Conservation (phyloP, 2,888 invertebrate species). For the Venustoraphidia nigricollis region DNA sequence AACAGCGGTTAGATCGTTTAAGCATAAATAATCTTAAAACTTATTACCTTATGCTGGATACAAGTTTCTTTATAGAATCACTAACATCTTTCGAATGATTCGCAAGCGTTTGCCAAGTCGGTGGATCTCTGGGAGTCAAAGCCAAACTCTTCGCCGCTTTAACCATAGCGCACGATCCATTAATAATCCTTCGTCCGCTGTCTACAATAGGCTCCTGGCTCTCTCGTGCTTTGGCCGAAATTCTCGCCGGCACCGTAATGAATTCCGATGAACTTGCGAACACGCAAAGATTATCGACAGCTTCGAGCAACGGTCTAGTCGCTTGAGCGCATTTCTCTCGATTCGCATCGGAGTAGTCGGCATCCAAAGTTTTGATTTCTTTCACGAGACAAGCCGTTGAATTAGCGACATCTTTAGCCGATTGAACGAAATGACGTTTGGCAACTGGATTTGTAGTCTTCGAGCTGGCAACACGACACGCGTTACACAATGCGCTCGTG, state of each 20-base stretch:
- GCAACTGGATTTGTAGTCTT: slow-evolving; percentile 81
- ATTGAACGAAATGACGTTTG: slow-evolving; percentile 92
- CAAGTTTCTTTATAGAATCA: slow-evolving; percentile 88
- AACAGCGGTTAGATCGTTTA: neutral
- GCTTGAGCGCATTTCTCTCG: slow-evolving; percentile 57
- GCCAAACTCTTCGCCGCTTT: slow-evolving; percentile 80
- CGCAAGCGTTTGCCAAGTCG: slow-evolving; percentile 89
- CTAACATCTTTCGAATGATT: slow-evolving; percentile 90
- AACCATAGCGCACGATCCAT: slow-evolving; percentile 82
- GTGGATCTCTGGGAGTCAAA: slow-evolving; percentile 76
- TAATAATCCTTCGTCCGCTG: slow-evolving; percentile 62
- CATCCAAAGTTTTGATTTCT: slow-evolving; percentile 82
- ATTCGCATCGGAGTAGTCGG: slow-evolving; percentile 65
- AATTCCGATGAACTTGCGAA: slow-evolving; percentile 93
- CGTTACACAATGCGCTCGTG: slow-evolving; percentile 88
- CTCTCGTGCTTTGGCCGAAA: slow-evolving; percentile 66
- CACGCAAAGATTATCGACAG: slow-evolving; percentile 80
- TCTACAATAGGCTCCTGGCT: slow-evolving; percentile 79
- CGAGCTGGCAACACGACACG: slow-evolving; percentile 84
- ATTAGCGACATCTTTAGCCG: slow-evolving; percentile 94
- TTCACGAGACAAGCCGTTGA: slow-evolving; percentile 88
- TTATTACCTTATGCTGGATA: slow-evolving; percentile 67
- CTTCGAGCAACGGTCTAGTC: slow-evolving; percentile 72
- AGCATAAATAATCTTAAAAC: slow-evolving; percentile 4
- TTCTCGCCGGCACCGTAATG: slow-evolving; percentile 79